Evolutionary conservation across 2,797 vertebrate species (phyloP).

Genomic region (Scolopax bukidnonensis): DNA sequence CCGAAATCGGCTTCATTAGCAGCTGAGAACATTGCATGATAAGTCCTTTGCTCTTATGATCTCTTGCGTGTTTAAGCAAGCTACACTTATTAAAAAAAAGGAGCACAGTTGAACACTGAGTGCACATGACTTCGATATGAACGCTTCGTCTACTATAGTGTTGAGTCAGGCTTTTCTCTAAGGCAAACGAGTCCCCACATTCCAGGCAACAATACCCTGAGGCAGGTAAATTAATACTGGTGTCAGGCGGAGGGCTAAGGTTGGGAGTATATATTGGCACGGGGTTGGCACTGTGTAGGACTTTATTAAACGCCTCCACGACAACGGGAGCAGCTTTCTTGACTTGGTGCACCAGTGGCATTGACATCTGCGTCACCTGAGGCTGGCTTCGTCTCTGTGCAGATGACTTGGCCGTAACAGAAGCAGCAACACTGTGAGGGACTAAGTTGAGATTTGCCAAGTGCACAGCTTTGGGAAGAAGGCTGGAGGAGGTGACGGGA

Average conservation of each 20-base stretch:
- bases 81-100: constrained; percentile 97
- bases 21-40: constrained; percentile 98
- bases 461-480: constrained; percentile 95
- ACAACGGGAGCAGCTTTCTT: constrained; percentile 84
- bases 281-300: constrained; percentile 89
- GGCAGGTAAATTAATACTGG: constrained; percentile 87
- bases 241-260: constrained; percentile 88
- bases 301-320: constrained; percentile 89
- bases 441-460: constrained; percentile 97
- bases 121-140: constrained; percentile 94
- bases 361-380: constrained; percentile 82
- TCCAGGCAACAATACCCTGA: constrained; percentile 93
- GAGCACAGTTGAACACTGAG: constrained; percentile 89
- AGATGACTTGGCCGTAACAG: constrained; percentile 85
- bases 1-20: constrained; percentile 91
- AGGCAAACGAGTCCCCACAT: constrained; percentile 93
- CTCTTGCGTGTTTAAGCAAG: constrained; percentile 91
- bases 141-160: constrained; percentile 92
- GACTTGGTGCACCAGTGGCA: constrained; percentile 94
- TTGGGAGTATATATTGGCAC: constrained; percentile 93
- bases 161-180: constrained; percentile 91
- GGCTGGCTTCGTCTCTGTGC: constrained; percentile 80
- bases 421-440: constrained; percentile 93
- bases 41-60: constrained; percentile 91
- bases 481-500: constrained; percentile 71